Conservation (phyloP, 2,888 invertebrate species). For the Geophilus truncorum region DNA sequence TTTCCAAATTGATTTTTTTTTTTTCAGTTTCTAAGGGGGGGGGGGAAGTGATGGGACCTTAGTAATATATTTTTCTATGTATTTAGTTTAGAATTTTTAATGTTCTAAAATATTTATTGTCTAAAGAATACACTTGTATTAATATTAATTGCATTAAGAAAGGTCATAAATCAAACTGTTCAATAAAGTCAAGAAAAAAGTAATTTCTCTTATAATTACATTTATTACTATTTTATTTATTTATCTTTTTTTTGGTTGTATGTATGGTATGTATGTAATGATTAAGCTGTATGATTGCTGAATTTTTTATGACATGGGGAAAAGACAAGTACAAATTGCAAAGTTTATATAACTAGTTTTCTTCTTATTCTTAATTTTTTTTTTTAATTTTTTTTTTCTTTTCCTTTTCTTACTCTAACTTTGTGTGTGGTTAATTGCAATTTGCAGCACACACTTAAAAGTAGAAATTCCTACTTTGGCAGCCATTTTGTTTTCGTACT, state of each 20-base stretch:
- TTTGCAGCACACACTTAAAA: not conserved
- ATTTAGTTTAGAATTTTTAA: not conserved
- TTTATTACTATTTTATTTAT: not conserved
- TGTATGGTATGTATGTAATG: not conserved
- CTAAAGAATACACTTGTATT: no score
- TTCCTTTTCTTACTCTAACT: not conserved
- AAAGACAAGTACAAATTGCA: not conserved
- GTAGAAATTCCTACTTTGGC: not conserved
- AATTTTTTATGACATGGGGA: not conserved
- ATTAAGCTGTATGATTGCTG: not conserved
- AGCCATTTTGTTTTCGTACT: not conserved
- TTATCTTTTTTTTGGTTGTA: not conserved
- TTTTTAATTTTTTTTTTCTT: not conserved
- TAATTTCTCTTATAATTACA: not conserved
- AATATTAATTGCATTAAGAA: not conserved
- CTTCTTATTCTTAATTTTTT: no score
- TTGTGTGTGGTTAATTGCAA: not conserved
- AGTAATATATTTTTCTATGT: not conserved
- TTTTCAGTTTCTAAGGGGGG: no score
- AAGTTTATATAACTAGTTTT: constrained; percentile 1
- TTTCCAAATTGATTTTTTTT: not conserved
- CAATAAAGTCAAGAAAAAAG: not conserved
- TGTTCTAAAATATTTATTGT: no score
- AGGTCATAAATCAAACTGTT: not conserved
- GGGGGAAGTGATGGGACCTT: no score